phyloP scores from a whole-genome alignment of 2,888 invertebrate species.

The Apoda limacodes region DNA sequence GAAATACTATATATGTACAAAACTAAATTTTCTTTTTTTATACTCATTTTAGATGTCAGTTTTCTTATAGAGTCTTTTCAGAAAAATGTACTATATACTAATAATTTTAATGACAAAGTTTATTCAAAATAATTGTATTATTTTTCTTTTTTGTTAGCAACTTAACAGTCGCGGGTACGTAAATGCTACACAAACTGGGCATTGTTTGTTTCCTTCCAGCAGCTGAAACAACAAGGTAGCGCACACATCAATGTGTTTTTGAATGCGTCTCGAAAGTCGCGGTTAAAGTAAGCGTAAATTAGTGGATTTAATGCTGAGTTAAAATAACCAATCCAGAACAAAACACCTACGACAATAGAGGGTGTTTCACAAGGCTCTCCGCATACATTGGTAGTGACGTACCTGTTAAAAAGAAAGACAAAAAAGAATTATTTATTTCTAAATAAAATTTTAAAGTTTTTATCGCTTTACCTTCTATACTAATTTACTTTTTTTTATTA shows the following conservation, averaged over 20 bases:
- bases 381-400: constrained; percentile 85
- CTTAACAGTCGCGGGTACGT: background rate
- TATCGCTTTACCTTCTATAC: too few species aligned
- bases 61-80: too few species aligned
- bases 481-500: too few species aligned
- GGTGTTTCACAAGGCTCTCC: constrained; percentile 87
- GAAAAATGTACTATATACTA: too few species aligned
- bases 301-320: constrained; percentile 95
- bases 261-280: constrained; percentile 97
- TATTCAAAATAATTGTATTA: too few species aligned
- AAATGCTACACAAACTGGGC: constrained; percentile 66
- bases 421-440: too few species aligned
- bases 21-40: too few species aligned
- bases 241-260: constrained; percentile 90
- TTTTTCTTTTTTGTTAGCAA: too few species aligned
- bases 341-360: constrained; percentile 84
- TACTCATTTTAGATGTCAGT: too few species aligned
- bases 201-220: constrained; percentile 76
- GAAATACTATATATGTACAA: too few species aligned
- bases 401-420: constrained; percentile 66
- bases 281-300: constrained; percentile 96
- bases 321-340: constrained; percentile 99
- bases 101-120: too few species aligned
- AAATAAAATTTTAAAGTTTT: too few species aligned
- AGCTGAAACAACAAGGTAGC: constrained; percentile 83